Base-by-base conservation (phyloP, 2,888 invertebrate genomes). In the Meteorus cinctellus region DNA sequence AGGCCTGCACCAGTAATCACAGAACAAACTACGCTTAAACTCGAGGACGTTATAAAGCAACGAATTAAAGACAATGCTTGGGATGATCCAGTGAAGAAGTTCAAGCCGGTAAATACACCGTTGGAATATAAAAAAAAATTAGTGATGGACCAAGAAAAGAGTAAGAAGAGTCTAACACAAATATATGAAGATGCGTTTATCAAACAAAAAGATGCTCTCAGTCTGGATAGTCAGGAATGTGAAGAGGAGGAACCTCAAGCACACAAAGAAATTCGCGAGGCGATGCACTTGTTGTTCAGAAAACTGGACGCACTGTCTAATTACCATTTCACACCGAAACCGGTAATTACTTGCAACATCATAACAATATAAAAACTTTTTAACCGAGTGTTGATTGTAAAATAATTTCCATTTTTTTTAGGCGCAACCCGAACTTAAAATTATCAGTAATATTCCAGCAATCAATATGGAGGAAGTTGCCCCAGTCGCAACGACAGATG, bases 391-490 rank as follows among this genome's bases (percentile, higher is more conserved):
- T 36, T 65, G 16, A 0, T 36, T 51, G 19, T 36, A 45, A 3
- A 34, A 62, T n/a, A 16, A 78, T 29, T 67, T 75, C 72, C 8
- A 51, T 65, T 76, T 79, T 79, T 88, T 87, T 60, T 81, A 93
- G 93, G 94, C 94, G 0, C 93, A 94, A 77, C 95, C 97, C 0
- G 98, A 99, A 85, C 91, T 98, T 1, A 96, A 95, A 90, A 95
- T 99, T 77, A 92, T 99, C 5, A 95, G 94, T 77, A 98, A 99
- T 87, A 92, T 96, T 79, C 96, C 98, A 1, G 96, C 98, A 0
- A 94, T 99, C 69, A 93, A 92, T 41, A 96, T 98, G 93, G 99
- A 99, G 90, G 99, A 99, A 90, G 97, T 98, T 8, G 97, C 97
- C 0, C 98, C 98, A 0, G 92, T 96, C 6, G 94, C 95, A n/a